Evolutionary conservation across 2,797 vertebrate species (phyloP).

Genomic region (Rhinoraja longicauda): DNA sequence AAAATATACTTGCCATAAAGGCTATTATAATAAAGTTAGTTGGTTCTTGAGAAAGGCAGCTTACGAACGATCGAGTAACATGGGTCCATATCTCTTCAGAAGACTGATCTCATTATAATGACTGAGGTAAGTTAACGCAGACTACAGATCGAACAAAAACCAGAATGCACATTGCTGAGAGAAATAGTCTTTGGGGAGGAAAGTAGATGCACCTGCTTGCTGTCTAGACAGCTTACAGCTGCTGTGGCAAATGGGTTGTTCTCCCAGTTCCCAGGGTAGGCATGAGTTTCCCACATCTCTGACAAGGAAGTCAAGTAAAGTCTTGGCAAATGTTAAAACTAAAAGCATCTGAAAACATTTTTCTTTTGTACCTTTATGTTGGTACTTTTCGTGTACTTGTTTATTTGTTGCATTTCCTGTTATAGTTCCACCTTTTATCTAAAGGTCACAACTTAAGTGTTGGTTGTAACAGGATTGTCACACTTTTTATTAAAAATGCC

Average conservation of each 20-base stretch:
- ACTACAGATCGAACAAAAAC: background rate
- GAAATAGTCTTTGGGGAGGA: background rate
- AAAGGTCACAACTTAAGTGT: background rate
- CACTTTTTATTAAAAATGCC: background rate
- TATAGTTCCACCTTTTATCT: background rate
- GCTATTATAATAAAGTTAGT: too few relatives aligned
- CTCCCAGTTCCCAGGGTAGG: background rate
- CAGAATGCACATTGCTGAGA: background rate
- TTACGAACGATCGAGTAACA: too few relatives aligned
- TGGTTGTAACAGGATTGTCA: background rate
- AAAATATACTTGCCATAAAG: too few relatives aligned
- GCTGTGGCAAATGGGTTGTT: background rate
- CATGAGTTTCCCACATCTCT: background rate
- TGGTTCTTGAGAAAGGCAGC: too few relatives aligned
- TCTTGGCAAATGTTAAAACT: background rate
- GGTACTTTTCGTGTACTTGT: background rate
- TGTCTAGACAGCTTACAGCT: slow-evolving; percentile 37
- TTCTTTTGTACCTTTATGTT: background rate
- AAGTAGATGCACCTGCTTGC: slow-evolving; percentile 22
- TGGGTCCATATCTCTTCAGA: too few relatives aligned
- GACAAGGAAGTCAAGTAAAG: background rate
- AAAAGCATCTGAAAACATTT: background rate
- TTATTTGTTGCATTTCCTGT: background rate
- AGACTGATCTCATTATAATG: background rate
- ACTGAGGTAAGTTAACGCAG: background rate